Conservation (phyloP, 2,888 invertebrate species). For the Cabera pusaria region DNA sequence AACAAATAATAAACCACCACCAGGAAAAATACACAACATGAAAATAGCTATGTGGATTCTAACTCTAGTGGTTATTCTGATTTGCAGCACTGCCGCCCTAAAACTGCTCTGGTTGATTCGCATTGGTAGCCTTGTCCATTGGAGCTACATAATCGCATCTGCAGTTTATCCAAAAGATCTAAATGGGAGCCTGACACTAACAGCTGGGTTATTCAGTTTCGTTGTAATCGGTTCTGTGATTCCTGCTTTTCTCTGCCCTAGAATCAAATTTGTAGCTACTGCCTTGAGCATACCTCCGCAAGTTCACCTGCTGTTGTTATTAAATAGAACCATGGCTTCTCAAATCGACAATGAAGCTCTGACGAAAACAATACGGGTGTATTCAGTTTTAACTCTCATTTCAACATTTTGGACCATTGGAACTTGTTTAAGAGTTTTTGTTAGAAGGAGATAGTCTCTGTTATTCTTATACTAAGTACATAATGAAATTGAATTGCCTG, state of each 20-base stretch:
- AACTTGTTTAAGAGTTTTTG: no score
- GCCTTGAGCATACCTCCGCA: conserved; percentile 57
- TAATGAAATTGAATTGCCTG: no score
- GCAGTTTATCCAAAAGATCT: conserved; percentile 41
- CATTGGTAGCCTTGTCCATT: conserved; percentile 52
- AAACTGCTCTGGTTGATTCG: conserved; percentile 50
- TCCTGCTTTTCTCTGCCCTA: conserved; percentile 49
- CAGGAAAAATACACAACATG: conserved; percentile 12
- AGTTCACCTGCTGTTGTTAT: conserved; percentile 52
- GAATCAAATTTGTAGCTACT: conserved; percentile 44
- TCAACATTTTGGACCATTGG: conserved; percentile 51
- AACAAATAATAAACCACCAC: background rate
- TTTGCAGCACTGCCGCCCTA: conserved; percentile 35
- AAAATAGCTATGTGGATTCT: conserved; percentile 41
- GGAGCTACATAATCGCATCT: conserved; percentile 57
- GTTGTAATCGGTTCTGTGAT: conserved; percentile 44
- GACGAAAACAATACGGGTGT: conserved; percentile 42
- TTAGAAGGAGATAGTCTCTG: no score
- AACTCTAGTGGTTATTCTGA: conserved; percentile 31
- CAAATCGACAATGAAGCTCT: conserved; percentile 41
- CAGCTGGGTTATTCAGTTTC: conserved; percentile 43
- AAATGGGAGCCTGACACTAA: conserved; percentile 36
- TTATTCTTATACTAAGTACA: no score
- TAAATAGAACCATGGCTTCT: conserved; percentile 40
- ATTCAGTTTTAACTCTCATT: conserved; percentile 44